These are phyloP conservation scores for Gavialis gangeticus DNA, from an alignment of 2,113 vertebrate species.

Conservation along the genomic window DNA sequence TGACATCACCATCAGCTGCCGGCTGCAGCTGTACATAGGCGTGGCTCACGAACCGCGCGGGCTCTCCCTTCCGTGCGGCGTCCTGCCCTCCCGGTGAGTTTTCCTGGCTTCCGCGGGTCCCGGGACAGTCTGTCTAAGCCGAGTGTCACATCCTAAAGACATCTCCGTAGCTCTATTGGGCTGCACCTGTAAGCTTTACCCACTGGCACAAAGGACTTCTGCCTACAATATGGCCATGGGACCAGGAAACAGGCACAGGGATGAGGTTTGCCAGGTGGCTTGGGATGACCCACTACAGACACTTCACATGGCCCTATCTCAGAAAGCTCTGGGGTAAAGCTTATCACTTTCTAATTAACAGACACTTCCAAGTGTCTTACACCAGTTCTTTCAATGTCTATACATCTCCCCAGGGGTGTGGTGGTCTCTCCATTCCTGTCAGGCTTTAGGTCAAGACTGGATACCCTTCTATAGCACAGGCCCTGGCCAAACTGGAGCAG, in stretches of 20 bases:
- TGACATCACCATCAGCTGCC: too few relatives aligned
- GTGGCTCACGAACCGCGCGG: too few relatives aligned
- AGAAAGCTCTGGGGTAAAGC: background rate
- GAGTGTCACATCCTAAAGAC: background rate
- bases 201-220: background rate
- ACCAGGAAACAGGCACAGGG: background rate
- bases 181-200: background rate
- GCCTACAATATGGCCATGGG: background rate
- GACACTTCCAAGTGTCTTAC: background rate
- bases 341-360: background rate
- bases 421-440: background rate
- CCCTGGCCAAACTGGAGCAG: background rate
- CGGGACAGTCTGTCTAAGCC: too few relatives aligned
- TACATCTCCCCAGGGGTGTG: background rate
- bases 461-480: background rate
- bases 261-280: background rate
- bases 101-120: too few relatives aligned
- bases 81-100: too few relatives aligned
- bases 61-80: too few relatives aligned
- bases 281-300: background rate
- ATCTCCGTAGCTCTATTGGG: background rate
- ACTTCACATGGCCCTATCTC: background rate
- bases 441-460: background rate
- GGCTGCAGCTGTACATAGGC: too few relatives aligned
- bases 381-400: background rate